These are phyloP conservation scores for Sinella curviseta DNA, from an alignment of 1,140 invertebrate genomes.

Conservation along the genomic window DNA sequence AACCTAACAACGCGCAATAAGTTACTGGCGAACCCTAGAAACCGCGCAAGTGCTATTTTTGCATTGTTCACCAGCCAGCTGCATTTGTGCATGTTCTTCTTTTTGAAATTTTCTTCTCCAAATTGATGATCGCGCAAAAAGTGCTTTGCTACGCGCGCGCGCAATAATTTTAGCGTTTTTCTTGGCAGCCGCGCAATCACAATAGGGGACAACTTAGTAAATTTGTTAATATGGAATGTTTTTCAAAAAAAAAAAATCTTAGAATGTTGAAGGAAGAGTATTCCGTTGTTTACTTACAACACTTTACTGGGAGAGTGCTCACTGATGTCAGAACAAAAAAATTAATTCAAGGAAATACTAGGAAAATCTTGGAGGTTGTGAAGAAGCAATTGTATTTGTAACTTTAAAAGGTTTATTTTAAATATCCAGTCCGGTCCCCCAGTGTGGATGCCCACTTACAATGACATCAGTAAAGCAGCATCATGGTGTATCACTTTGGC, in stretches of 20 bases:
- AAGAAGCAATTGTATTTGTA: too few species aligned
- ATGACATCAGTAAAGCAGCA: not conserved
- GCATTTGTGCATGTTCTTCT: not conserved
- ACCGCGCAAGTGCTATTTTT: not conserved
- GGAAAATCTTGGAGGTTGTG: not conserved
- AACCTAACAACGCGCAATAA: not conserved
- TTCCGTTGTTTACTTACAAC: slow-evolving; percentile 23
- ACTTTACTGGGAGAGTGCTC: not conserved
- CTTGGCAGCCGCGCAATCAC: not conserved
- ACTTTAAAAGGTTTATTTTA: too few species aligned
- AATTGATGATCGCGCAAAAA: slow-evolving; percentile 1
- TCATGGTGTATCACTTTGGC: too few species aligned
- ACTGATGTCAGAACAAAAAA: slow-evolving; percentile 10
- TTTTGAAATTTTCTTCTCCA: not conserved
- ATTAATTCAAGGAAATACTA: slow-evolving; percentile 15
- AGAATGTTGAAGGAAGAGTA: not conserved
- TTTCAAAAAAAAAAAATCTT: not conserved
- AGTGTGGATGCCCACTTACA: not conserved
- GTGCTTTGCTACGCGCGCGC: not conserved
- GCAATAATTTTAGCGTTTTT: not conserved
- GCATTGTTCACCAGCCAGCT: not conserved
- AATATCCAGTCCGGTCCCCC: not conserved
- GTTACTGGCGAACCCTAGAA: not conserved
- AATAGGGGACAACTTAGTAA: slow-evolving; percentile 15
- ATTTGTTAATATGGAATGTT: slow-evolving; percentile 20